These are phyloP conservation scores for Drosophila maculinotata DNA, from an alignment of 2,888 invertebrate genomes.

Conservation along the genomic window DNA sequence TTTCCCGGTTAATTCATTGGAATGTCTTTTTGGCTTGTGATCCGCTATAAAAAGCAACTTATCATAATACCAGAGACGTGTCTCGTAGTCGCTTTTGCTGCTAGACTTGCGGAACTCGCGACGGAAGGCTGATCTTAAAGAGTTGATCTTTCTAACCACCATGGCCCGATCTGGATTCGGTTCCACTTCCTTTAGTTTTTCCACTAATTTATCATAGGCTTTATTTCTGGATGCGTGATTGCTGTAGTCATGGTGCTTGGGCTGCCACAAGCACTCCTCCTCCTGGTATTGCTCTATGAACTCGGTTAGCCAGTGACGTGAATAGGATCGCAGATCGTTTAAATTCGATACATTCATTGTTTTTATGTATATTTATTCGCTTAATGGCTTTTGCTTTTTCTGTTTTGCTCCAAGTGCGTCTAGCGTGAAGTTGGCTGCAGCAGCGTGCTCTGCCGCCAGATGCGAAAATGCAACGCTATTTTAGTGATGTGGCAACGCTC, in stretches of 20 bases:
- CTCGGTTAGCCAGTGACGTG: slow-evolving; percentile 84
- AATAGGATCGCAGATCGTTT: slow-evolving; percentile 83
- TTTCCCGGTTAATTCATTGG: slow-evolving; percentile 63
- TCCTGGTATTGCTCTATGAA: slow-evolving; percentile 84
- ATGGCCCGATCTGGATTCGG: slow-evolving; percentile 84
- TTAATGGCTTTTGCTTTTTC: slow-evolving; percentile 25
- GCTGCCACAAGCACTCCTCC: slow-evolving; percentile 84
- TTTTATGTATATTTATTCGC: slow-evolving; percentile 22
- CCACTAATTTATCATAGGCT: slow-evolving; percentile 83
- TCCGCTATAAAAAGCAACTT: slow-evolving; percentile 83
- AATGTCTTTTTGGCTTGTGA: slow-evolving; percentile 81
- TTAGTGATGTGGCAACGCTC: slow-evolving; percentile 27
- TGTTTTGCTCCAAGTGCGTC: slow-evolving; percentile 75
- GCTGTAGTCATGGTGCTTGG: slow-evolving; percentile 84
- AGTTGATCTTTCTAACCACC: slow-evolving; percentile 85
- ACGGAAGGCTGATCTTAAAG: slow-evolving; percentile 83
- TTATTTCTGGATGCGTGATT: slow-evolving; percentile 83
- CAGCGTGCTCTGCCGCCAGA: background rate
- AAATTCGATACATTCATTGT: slow-evolving; percentile 69
- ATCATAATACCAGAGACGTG: slow-evolving; percentile 84
- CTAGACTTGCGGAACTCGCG: slow-evolving; percentile 83
- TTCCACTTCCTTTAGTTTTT: slow-evolving; percentile 84
- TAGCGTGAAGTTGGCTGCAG: slow-evolving; percentile 66
- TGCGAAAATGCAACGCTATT: background rate
- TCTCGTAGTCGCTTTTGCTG: slow-evolving; percentile 81